A percentile compares a stretch with the other conserved stretches of the same genome.
Conservation (phyloP, 2,113 vertebrate species). For the Lepus europaeus region DNA sequence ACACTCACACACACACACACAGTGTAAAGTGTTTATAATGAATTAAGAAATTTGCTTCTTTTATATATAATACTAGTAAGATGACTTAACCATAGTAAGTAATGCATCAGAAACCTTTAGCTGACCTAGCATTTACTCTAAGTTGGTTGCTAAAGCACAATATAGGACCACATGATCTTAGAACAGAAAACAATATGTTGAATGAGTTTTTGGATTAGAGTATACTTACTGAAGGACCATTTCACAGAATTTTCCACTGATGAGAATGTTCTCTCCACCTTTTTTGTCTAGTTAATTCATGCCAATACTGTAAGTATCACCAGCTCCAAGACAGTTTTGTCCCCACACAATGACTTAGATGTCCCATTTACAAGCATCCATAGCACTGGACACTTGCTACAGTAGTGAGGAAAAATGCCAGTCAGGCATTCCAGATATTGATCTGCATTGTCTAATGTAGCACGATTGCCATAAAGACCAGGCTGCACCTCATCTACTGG, state of each 20-base stretch:
- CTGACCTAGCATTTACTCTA: neutral
- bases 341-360: neutral
- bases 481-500: neutral
- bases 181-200: neutral
- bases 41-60: neutral
- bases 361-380: neutral
- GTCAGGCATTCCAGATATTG: neutral
- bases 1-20: neutral
- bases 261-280: neutral
- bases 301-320: neutral
- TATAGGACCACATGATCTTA: neutral
- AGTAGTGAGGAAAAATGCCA: neutral
- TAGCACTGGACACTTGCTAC: neutral
- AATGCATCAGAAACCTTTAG: neutral
- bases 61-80: neutral
- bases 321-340: neutral
- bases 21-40: neutral
- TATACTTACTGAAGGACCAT: neutral
- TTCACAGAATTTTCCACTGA: neutral
- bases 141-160: neutral
- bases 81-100: neutral
- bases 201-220: neutral
- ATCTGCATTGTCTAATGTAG: neutral
- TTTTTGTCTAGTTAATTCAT: neutral
- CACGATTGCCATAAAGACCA: neutral